Evolutionary conservation across 2,113 vertebrate species (phyloP).

Genomic region (Falcunculus frontatus): DNA sequence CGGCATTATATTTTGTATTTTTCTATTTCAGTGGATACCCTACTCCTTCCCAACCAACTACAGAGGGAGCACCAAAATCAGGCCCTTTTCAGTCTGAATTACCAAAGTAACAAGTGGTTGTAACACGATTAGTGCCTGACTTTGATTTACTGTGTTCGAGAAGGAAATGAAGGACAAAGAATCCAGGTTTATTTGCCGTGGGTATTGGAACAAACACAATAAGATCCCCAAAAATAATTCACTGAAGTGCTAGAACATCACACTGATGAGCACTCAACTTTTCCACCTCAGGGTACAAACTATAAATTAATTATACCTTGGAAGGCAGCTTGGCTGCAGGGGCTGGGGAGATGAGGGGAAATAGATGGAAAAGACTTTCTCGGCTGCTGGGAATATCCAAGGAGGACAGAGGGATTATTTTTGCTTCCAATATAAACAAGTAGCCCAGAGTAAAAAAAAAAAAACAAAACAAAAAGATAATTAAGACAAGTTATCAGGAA

Average conservation of each 20-base stretch:
- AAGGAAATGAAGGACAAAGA: slow-evolving; percentile 23
- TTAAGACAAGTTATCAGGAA: slow-evolving; percentile 5
- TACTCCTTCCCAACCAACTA: background rate
- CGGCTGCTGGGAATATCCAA: slow-evolving; percentile 4
- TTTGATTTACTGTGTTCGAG: background rate
- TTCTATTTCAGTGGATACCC: background rate
- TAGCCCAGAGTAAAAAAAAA: background rate
- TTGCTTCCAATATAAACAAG: background rate
- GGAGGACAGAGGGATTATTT: background rate
- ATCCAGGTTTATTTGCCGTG: background rate
- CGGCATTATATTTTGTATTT: background rate
- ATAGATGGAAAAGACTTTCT: slow-evolving; percentile 1
- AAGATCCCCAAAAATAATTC: background rate
- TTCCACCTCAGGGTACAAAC: slow-evolving; percentile 2
- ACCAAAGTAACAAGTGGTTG: background rate
- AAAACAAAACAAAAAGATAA: background rate
- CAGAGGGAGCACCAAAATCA: background rate
- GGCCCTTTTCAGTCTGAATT: background rate
- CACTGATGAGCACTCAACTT: background rate
- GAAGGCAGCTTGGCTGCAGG: background rate
- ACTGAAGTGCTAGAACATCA: background rate
- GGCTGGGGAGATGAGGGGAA: slow-evolving; percentile 2
- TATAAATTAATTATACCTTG: slow-evolving; percentile 56
- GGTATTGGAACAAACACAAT: slow-evolving; percentile 21
- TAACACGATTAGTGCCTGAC: background rate